These are phyloP conservation scores for Drosophila tristis DNA, from an alignment of 1,140 invertebrate genomes.

Conservation along the genomic window DNA sequence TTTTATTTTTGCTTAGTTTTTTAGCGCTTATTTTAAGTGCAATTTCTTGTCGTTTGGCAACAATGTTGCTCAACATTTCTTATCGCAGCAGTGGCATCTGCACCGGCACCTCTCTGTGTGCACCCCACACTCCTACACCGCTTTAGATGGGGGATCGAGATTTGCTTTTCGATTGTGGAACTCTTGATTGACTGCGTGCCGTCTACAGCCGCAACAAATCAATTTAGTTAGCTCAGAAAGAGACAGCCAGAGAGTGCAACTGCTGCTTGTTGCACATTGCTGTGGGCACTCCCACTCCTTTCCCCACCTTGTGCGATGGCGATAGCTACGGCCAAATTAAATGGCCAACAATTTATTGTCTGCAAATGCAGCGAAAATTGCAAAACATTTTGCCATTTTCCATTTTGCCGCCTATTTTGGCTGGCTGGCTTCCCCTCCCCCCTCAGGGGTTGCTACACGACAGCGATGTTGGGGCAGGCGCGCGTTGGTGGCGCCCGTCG, in stretches of 20 bases:
- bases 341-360: slow-evolving; percentile 72
- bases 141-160: slow-evolving; percentile 12
- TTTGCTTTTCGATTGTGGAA: slow-evolving; percentile 41
- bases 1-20: slow-evolving; percentile 57
- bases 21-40: slow-evolving; percentile 73
- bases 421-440: slow-evolving; percentile 20
- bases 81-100: slow-evolving; percentile 64
- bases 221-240: slow-evolving; percentile 64
- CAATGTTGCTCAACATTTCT: slow-evolving; percentile 66
- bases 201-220: slow-evolving; percentile 79
- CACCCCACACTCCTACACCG: background rate
- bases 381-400: slow-evolving; percentile 60
- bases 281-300: slow-evolving; percentile 38
- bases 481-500: slow-evolving; percentile 73
- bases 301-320: slow-evolving; percentile 51
- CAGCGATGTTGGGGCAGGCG: slow-evolving; percentile 14
- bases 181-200: slow-evolving; percentile 72
- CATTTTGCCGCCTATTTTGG: slow-evolving; percentile 51
- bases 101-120: background rate
- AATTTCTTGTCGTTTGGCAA: slow-evolving; percentile 70
- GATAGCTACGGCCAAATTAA: slow-evolving; percentile 57
- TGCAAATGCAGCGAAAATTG: slow-evolving; percentile 69
- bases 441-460: slow-evolving; percentile 25
- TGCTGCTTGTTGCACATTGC: slow-evolving; percentile 29
- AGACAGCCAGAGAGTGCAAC: slow-evolving; percentile 24